Evolutionary conservation across 30 jellyfish, hydroid and myxozoan genomes (phyloP).

Genomic region (Aurelia sp.): DNA sequence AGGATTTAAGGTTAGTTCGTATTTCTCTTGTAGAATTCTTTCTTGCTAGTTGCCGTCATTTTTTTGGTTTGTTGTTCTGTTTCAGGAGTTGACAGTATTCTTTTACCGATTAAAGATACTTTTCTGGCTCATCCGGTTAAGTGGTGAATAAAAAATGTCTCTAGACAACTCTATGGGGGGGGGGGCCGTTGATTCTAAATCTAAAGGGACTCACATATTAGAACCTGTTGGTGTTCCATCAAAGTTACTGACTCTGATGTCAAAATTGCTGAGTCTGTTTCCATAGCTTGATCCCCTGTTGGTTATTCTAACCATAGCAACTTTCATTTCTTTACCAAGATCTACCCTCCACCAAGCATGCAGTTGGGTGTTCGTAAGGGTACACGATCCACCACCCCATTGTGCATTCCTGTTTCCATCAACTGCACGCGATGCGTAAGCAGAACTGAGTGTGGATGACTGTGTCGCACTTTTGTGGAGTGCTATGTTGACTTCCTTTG

Average conservation of each 20-base stretch:
- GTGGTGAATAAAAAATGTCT: too few species aligned
- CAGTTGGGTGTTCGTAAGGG: neutral
- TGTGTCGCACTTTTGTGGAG: neutral
- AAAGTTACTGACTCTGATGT: neutral
- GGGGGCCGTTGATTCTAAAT: too few species aligned
- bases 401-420: constrained; percentile 18
- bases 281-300: constrained; percentile 20
- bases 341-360: constrained; percentile 26
- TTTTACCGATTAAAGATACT: too few species aligned
- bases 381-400: neutral
- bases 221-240: constrained; percentile 24
- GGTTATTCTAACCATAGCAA: constrained; percentile 16
- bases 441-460: neutral
- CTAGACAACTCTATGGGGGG: too few species aligned
- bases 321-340: neutral
- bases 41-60: too few species aligned
- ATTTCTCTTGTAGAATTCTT: too few species aligned
- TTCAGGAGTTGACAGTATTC: too few species aligned
- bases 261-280: constrained; percentile 1
- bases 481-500: constrained; percentile 2
- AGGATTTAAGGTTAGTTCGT: too few species aligned
- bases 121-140: too few species aligned
- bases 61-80: too few species aligned
- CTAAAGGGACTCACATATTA: neutral
- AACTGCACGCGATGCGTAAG: neutral